Evolutionary conservation across 64 coral and sea anemone genomes (phyloP).

Genomic region (Montipora cactus): DNA sequence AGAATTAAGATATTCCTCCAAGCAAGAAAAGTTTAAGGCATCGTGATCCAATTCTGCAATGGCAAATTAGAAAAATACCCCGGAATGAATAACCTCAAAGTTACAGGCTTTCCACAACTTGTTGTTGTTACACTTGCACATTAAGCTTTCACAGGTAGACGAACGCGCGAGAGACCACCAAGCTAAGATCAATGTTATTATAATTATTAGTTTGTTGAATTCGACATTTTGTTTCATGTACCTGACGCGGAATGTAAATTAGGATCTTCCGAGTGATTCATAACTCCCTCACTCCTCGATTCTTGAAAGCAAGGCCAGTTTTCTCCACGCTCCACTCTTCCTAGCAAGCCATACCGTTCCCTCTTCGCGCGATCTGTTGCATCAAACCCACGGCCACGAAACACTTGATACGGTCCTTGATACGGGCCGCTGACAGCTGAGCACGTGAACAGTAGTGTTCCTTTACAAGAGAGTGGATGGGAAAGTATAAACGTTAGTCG

Average conservation of each 20-base stretch:
- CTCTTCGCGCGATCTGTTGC: too few relatives aligned
- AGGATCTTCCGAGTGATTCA: slow-evolving; percentile 33
- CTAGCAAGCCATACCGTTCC: not conserved
- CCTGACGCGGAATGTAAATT: not conserved
- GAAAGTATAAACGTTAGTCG: too few relatives aligned
- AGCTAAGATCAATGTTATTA: too few relatives aligned
- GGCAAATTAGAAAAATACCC: not conserved
- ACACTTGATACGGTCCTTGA: too few relatives aligned
- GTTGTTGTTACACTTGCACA: too few relatives aligned
- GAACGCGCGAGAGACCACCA: not conserved
- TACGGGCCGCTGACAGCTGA: too few relatives aligned
- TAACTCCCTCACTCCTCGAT: not conserved
- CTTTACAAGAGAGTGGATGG: too few relatives aligned
- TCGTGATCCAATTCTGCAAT: slow-evolving; percentile 27
- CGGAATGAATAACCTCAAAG: not conserved
- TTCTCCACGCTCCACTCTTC: not conserved
- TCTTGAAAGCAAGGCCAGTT: not conserved
- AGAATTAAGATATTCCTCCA: slow-evolving; percentile 6
- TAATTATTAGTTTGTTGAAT: not conserved
- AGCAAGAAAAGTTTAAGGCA: not conserved
- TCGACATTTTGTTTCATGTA: not conserved
- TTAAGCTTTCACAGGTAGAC: not conserved
- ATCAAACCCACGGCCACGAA: too few relatives aligned
- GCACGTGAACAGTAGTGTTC: too few relatives aligned
- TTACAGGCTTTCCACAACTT: too few relatives aligned